Conservation (phyloP, 2,797 vertebrate genomes). For the Hephaestus fuliginosus region DNA sequence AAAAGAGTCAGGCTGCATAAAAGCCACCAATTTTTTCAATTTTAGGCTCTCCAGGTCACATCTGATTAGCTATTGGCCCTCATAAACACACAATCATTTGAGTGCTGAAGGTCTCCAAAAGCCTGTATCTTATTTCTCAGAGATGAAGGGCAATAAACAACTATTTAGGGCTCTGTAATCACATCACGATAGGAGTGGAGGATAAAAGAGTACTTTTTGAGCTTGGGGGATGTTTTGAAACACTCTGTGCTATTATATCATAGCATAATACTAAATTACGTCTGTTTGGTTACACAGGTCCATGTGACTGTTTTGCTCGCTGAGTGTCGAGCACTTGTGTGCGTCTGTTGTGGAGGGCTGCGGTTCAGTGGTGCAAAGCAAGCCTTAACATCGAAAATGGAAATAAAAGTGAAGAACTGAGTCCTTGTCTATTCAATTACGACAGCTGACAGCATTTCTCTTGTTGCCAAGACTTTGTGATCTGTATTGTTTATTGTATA, state of each 20-base stretch:
- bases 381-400: constrained; percentile 19
- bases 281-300: constrained; percentile 32
- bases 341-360: constrained; percentile 31
- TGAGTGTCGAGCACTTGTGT: constrained; percentile 39
- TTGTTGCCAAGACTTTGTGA: background rate
- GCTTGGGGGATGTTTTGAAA: constrained; percentile 41
- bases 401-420: constrained; percentile 16
- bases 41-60: background rate
- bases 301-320: constrained; percentile 54
- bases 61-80: constrained; percentile 23
- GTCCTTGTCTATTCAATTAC: background rate
- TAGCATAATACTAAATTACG: constrained; percentile 41
- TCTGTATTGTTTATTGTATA: too few relatives aligned
- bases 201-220: constrained; percentile 28
- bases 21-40: constrained; percentile 17
- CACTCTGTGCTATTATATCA: constrained; percentile 47
- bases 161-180: constrained; percentile 44
- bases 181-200: constrained; percentile 17
- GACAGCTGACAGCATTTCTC: background rate
- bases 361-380: constrained; percentile 24
- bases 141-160: constrained; percentile 41
- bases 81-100: constrained; percentile 37
- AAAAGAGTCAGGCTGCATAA: background rate
- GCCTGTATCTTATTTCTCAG: constrained; percentile 46
- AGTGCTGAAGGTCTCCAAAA: constrained; percentile 22